Base-by-base conservation (phyloP, 2,888 invertebrate species). In the Phengaris arion region DNA sequence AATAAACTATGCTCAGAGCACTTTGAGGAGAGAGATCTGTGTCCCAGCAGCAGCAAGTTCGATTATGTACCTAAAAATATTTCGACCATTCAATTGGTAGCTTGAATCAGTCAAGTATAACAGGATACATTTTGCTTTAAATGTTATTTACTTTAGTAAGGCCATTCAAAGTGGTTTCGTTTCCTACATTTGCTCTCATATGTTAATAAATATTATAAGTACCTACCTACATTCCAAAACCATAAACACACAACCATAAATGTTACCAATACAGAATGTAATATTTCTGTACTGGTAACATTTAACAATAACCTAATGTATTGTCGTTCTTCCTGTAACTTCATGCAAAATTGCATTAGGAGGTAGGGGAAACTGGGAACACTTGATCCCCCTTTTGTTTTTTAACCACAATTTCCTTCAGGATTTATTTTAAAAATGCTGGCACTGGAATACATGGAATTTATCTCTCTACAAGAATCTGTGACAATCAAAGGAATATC, bases 111-210 rank as follows among this genome's bases (percentile, higher is more conserved):
- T 64, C 64, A 64, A 64, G 64, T 64, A 45, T 64, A 64, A 64
- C 64, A 45, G 35, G 64, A 64, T 64, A 35, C 6, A 64, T 64
- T 64, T 64, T 9, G 35, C 12, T 64, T 64, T 64, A 45, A 64
- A 64, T 64, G 35, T 64, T 35, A 35, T 64, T 64, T 45, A 64
- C 12, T 64, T 35, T 35, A 35, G 52, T 35, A 64, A 64, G 64
- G 64, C 13, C 35, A 45, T 59, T 10, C 5, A 12, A 64, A 64
- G 35, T 64, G 64, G 35, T 64, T 35, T 35, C 35, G 64, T 64
- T 64, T 64, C 64, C 64, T 64, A 64, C 35, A 35, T 64, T 35
- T 35, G 64, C 64, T 64, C 12, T 64, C 64, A 12, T 64, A 64
- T 12, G 64, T 35, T 52, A 59, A 64, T 64, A 35, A 64, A 13